Evolutionary conservation across 2,888 invertebrate species (phyloP).

Genomic region (Cosmia trapezina): DNA sequence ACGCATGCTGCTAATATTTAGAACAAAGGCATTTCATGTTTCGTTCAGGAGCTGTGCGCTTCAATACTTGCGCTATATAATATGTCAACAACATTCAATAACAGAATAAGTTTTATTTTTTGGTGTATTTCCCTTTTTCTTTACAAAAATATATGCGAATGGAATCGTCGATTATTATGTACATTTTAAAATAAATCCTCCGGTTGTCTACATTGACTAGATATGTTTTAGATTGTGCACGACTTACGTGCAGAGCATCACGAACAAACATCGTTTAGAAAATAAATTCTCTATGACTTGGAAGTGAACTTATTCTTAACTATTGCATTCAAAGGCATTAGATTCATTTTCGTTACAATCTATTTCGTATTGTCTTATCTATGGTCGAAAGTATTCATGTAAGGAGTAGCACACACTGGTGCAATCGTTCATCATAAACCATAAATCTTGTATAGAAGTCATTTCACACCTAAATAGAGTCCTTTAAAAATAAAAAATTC

Average conservation of each 20-base stretch:
- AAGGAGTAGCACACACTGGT: slow-evolving; percentile 62
- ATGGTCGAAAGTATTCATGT: slow-evolving; percentile 84
- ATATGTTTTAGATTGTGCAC: slow-evolving; percentile 89
- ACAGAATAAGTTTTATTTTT: slow-evolving; percentile 70
- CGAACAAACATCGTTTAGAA: slow-evolving; percentile 82
- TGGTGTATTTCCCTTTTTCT: slow-evolving; percentile 71
- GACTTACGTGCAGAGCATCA: slow-evolving; percentile 74
- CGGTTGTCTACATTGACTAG: slow-evolving; percentile 88
- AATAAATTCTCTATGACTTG: slow-evolving; percentile 85
- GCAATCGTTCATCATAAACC: slow-evolving; percentile 60
- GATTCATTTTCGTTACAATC: slow-evolving; percentile 76
- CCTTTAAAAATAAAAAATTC: slow-evolving; percentile 26
- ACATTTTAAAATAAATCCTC: slow-evolving; percentile 83
- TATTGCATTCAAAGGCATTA: slow-evolving; percentile 89
- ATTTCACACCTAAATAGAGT: slow-evolving; percentile 41
- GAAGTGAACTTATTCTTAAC: slow-evolving; percentile 84
- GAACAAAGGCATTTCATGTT: slow-evolving; percentile 59
- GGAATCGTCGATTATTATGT: slow-evolving; percentile 80
- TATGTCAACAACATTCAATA: slow-evolving; percentile 60
- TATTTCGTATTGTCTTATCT: slow-evolving; percentile 90
- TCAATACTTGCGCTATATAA: slow-evolving; percentile 60
- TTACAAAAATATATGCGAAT: slow-evolving; percentile 86
- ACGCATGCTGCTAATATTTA: slow-evolving; percentile 35
- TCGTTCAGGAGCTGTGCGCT: slow-evolving; percentile 41
- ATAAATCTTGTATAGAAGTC: slow-evolving; percentile 43